A percentile compares a stretch with the other conserved stretches of the same genome.
Evolutionary conservation across 2,888 invertebrate genomes (phyloP).

Genomic region (Lasioglossum vierecki): DNA sequence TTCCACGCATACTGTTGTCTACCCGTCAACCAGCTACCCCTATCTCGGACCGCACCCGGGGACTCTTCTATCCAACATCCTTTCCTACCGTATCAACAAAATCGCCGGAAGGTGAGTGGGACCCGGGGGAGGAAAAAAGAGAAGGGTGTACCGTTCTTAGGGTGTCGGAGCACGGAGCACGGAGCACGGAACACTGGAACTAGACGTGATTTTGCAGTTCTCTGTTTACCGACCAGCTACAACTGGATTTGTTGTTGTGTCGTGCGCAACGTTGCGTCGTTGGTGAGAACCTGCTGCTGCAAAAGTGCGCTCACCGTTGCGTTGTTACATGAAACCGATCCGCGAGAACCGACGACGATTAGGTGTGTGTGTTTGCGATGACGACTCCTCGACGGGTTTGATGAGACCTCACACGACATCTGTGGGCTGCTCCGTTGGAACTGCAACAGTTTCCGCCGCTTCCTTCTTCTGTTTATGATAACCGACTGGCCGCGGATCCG

Average conservation of each 20-base stretch:
- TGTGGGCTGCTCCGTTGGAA: conserved; percentile 42
- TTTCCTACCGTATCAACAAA: not conserved
- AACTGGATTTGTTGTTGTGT: not conserved
- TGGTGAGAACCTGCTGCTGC: no score
- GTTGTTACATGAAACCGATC: not conserved
- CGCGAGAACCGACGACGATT: conserved; percentile 29
- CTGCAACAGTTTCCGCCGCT: conserved; percentile 34
- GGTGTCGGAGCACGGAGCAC: not conserved
- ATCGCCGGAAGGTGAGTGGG: conserved; percentile 5
- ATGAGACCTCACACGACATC: conserved; percentile 52
- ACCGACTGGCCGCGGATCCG: conserved; percentile 17
- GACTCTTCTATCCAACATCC: not conserved
- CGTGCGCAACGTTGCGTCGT: conserved; percentile 7
- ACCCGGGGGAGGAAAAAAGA: not conserved
- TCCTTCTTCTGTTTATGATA: conserved; percentile 52
- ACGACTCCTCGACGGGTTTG: conserved; percentile 29
- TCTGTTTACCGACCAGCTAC: not conserved
- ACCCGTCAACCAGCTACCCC: not conserved
- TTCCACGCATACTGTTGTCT: not conserved
- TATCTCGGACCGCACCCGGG: not conserved
- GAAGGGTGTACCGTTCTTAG: conserved; percentile 32
- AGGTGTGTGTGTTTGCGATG: conserved; percentile 32
- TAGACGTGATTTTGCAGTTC: not conserved
- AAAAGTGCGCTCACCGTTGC: not conserved
- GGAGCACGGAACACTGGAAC: not conserved